phyloP scores from a whole-genome alignment of 1,140 invertebrate genomes.

The Tetragonula clypearis region DNA sequence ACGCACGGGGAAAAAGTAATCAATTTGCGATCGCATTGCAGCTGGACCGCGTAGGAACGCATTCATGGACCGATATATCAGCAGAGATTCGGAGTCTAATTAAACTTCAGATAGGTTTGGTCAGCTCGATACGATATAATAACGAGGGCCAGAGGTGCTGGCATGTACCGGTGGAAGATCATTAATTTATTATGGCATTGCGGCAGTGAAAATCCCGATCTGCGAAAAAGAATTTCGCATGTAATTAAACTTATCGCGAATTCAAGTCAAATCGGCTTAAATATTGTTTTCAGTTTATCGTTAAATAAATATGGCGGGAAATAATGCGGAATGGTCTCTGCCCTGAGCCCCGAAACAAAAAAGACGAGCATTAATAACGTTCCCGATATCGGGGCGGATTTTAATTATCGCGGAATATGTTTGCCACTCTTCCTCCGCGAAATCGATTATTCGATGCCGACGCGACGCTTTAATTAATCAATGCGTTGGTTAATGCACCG shows the following conservation, averaged over 20 bases:
- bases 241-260: constrained; percentile 20
- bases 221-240: background rate
- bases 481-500: constrained; percentile 26
- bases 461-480: constrained; percentile 44
- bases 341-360: background rate
- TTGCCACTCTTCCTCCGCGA: constrained; percentile 13
- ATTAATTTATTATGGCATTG: constrained; percentile 36
- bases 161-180: background rate
- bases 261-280: background rate
- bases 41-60: background rate
- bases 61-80: constrained; percentile 1
- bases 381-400: constrained; percentile 34
- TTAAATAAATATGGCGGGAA: background rate
- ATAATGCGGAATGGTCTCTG: background rate
- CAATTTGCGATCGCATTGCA: constrained; percentile 37
- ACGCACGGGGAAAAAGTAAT: constrained; percentile 24
- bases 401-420: constrained; percentile 49
- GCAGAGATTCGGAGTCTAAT: constrained; percentile 48
- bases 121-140: constrained; percentile 15
- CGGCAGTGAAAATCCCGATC: background rate
- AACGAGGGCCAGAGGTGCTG: background rate
- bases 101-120: constrained; percentile 51
- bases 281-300: constrained; percentile 6
- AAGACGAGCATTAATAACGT: constrained; percentile 13
- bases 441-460: constrained; percentile 38